phyloP scores from a whole-genome alignment of 92 coral and sea anemone species.

The Isaurus tuberculatus region DNA sequence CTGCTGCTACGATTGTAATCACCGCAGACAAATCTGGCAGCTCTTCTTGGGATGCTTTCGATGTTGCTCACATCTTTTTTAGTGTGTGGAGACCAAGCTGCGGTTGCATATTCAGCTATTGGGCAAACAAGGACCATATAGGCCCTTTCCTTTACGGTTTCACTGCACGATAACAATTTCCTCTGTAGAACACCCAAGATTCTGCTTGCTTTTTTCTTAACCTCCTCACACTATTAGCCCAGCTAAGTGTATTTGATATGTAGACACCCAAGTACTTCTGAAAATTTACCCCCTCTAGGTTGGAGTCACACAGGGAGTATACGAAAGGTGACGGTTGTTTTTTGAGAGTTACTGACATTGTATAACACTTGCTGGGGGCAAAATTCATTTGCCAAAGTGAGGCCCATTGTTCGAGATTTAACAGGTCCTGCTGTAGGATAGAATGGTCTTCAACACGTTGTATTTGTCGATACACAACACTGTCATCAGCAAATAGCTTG shows the following conservation, averaged over 20 bases:
- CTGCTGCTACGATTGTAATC: no score
- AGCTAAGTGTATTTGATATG: conserved; percentile 43
- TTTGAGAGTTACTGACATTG: conserved; percentile 44
- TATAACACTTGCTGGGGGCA: conserved; percentile 6
- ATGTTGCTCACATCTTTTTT: no score
- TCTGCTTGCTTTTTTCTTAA: no score
- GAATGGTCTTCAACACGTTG: conserved; percentile 35
- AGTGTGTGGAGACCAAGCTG: no score
- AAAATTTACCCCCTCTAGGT: conserved; percentile 33
- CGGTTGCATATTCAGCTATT: no score
- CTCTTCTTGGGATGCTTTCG: no score
- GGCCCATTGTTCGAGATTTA: conserved; percentile 3
- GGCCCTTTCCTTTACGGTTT: no score
- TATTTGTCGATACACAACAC: conserved; percentile 38
- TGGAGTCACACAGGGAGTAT: conserved; percentile 32
- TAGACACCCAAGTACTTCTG: conserved; percentile 34
- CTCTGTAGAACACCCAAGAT: no score
- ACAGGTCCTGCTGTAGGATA: conserved; percentile 25
- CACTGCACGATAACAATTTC: no score
- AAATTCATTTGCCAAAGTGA: conserved; percentile 20
- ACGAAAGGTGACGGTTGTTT: conserved; percentile 37
- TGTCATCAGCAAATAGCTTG: conserved; percentile 41
- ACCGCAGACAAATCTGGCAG: no score
- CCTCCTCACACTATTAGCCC: conserved; percentile 31
- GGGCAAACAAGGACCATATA: no score